Conservation (phyloP, 1,140 invertebrate species). For the Scaptomyza montana region DNA sequence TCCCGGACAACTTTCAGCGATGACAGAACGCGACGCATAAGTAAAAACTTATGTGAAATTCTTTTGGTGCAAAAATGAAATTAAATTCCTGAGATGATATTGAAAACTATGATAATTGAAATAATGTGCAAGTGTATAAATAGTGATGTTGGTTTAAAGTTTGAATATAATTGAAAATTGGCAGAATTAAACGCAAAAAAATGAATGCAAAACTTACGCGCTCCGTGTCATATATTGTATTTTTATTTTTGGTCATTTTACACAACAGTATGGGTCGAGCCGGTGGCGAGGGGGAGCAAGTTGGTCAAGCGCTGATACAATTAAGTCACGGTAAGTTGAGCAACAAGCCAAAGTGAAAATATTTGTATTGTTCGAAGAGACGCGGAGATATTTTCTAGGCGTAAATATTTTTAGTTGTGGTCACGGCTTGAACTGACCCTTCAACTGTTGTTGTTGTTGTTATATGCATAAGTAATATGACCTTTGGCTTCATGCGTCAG, state of each 20-base stretch:
- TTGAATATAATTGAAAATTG: background rate
- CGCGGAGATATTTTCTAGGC: background rate
- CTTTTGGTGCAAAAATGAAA: conserved; percentile 6
- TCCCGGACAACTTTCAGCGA: conserved; percentile 68
- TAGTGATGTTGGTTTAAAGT: background rate
- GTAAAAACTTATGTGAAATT: background rate
- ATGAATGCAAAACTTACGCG: conserved; percentile 56
- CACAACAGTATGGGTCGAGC: conserved; percentile 20
- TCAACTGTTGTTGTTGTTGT: conserved; percentile 14
- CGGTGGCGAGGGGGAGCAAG: conserved; percentile 25
- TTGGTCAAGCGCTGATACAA: conserved; percentile 78
- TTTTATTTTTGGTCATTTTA: conserved; percentile 52
- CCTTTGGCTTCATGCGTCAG: conserved; percentile 70
- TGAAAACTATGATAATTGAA: background rate
- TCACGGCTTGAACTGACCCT: conserved; percentile 28
- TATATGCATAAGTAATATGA: conserved; percentile 50
- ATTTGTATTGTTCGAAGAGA: conserved; percentile 26
- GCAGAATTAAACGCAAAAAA: conserved; percentile 25
- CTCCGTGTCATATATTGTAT: conserved; percentile 26
- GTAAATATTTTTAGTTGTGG: conserved; percentile 45
- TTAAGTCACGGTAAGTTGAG: conserved; percentile 83
- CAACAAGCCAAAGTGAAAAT: conserved; percentile 67
- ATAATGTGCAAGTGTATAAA: conserved; percentile 33
- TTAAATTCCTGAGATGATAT: background rate
- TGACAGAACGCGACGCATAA: conserved; percentile 38